A percentile compares a stretch with the other conserved stretches of the same genome.
phyloP scores from a whole-genome alignment of 64 coral and sea anemone genomes.

The Montipora efflorescens region DNA sequence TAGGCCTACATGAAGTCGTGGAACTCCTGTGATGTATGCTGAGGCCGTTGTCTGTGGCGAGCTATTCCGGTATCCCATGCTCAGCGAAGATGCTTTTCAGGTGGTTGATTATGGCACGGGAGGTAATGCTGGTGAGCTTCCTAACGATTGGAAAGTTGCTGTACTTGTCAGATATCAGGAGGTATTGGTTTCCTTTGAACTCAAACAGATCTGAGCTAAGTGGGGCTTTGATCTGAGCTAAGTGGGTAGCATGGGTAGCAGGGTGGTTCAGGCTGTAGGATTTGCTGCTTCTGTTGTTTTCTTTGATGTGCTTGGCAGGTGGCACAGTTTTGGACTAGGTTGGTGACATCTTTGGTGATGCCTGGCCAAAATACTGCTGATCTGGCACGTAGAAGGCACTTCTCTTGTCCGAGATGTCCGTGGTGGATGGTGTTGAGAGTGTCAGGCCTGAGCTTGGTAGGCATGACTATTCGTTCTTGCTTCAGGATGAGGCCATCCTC shows the following conservation, averaged over 20 bases:
- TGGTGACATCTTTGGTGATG: constrained; percentile 65
- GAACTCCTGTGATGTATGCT: constrained; percentile 55
- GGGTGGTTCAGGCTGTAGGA: constrained; percentile 68
- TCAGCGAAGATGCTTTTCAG: constrained; percentile 46
- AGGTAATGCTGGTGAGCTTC: constrained; percentile 30
- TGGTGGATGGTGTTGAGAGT: constrained; percentile 64
- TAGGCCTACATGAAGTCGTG: no score
- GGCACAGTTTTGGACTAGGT: neutral
- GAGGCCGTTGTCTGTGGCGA: constrained; percentile 62
- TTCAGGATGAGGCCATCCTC: constrained; percentile 68
- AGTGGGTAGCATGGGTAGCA: constrained; percentile 22
- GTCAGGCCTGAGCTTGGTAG: constrained; percentile 33
- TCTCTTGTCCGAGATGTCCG: constrained; percentile 73
- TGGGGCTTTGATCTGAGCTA: neutral
- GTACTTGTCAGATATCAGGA: constrained; percentile 60
- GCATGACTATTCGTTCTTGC: constrained; percentile 57
- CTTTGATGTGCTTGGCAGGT: constrained; percentile 71
- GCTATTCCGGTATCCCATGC: constrained; percentile 27
- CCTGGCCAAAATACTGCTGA: constrained; percentile 78
- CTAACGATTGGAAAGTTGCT: constrained; percentile 61
- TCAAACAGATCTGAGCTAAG: constrained; percentile 72
- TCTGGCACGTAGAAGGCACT: constrained; percentile 64
- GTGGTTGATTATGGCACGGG: constrained; percentile 52
- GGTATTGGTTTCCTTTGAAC: constrained; percentile 50
- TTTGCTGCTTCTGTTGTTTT: constrained; percentile 56